A percentile compares a stretch with the other conserved stretches of the same genome.
phyloP scores from a whole-genome alignment of 2,797 vertebrate genomes.

The Phataginus tricuspis region DNA sequence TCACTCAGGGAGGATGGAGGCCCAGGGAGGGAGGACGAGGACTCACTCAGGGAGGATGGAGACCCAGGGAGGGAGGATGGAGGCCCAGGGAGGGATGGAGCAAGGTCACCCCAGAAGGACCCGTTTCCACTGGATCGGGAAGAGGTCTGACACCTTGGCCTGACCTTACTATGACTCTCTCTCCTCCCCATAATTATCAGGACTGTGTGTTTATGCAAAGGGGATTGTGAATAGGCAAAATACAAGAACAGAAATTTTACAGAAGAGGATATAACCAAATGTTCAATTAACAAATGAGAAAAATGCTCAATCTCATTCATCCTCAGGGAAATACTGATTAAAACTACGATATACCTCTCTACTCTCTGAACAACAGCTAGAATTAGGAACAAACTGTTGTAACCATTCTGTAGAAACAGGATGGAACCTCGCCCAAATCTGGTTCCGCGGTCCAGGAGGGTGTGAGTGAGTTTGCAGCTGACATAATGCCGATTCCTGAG shows the following conservation, averaged over 20 bases:
- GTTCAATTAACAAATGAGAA: neutral
- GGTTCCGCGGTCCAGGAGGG: neutral
- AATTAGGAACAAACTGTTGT: neutral
- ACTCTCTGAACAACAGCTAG: neutral
- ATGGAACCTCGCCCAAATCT: neutral
- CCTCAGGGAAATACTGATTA: neutral
- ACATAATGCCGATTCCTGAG: neutral
- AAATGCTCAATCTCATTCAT: neutral
- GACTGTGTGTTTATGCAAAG: neutral
- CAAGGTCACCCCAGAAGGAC: neutral
- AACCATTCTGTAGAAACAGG: neutral
- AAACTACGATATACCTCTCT: neutral
- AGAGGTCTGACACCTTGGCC: neutral
- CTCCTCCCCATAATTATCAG: neutral
- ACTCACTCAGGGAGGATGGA: too few species aligned
- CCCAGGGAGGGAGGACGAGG: too few species aligned
- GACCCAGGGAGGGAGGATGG: too few species aligned
- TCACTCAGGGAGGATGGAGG: too few species aligned
- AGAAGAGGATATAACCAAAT: neutral
- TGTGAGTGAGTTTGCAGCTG: neutral
- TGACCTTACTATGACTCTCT: neutral
- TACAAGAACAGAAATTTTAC: neutral
- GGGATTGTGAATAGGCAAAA: neutral
- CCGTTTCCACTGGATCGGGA: neutral
- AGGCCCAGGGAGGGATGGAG: too few species aligned